Conservation (phyloP, 2,888 invertebrate genomes). For the Ceratothoa steindachneri region DNA sequence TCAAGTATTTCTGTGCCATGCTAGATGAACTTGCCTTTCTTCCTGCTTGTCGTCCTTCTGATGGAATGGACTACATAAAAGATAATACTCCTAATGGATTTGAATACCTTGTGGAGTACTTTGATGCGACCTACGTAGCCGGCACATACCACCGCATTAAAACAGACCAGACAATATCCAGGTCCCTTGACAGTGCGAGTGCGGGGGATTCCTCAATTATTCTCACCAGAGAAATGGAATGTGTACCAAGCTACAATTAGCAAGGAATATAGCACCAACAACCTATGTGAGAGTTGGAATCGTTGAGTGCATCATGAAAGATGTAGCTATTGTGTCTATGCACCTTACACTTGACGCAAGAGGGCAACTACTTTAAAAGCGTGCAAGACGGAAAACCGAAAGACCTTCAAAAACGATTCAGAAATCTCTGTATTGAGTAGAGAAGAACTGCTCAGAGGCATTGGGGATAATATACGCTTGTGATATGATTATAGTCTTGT, state of each 20-base stretch:
- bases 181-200: not conserved
- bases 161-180: not conserved
- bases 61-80: not conserved
- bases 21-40: not conserved
- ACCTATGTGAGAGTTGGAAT: no score
- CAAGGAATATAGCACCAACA: not conserved
- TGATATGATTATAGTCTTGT: no score
- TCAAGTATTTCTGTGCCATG: slow-evolving; percentile 12
- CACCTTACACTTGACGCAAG: no score
- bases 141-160: not conserved
- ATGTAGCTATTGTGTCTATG: no score
- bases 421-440: no score
- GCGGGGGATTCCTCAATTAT: slow-evolving; percentile 2
- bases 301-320: no score
- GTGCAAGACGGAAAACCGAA: no score
- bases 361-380: no score
- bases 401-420: no score
- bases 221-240: slow-evolving; percentile 10
- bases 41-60: not conserved
- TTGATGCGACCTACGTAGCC: not conserved
- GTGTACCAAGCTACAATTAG: not conserved
- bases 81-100: not conserved
- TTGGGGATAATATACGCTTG: no score
- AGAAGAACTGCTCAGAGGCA: no score
- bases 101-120: slow-evolving; percentile 2